A percentile compares a stretch with the other conserved stretches of the same genome.
Evolutionary conservation across 2,888 invertebrate genomes (phyloP).

Genomic region (Pandemis cinnamomeana): DNA sequence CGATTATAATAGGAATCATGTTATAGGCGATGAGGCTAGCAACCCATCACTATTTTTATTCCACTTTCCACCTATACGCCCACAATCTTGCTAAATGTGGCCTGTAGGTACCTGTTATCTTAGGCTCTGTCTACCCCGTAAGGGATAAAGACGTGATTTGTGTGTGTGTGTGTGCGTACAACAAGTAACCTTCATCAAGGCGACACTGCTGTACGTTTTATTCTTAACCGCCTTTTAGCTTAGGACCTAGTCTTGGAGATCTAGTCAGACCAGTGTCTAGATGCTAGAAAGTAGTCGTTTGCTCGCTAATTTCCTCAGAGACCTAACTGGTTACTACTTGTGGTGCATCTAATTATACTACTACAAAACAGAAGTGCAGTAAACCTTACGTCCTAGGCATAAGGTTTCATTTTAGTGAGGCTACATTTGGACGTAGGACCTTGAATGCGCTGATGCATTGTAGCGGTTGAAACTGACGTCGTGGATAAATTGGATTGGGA

Average conservation of each 20-base stretch:
- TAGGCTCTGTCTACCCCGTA: too few species aligned
- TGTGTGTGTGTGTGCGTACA: too few species aligned
- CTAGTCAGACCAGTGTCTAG: not conserved
- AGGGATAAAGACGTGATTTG: too few species aligned
- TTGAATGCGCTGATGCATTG: not conserved
- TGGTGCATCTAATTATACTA: not conserved
- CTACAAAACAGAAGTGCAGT: not conserved
- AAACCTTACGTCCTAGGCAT: not conserved
- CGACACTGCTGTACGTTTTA: not conserved
- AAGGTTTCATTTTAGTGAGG: not conserved
- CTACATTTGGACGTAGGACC: not conserved
- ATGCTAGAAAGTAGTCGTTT: conserved; percentile 41
- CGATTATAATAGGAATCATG: too few species aligned
- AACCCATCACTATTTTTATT: too few species aligned
- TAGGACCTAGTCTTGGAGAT: not conserved
- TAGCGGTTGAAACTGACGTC: not conserved
- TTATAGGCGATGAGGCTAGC: too few species aligned
- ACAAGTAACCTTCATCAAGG: too few species aligned
- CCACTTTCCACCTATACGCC: too few species aligned
- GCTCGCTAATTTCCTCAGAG: conserved; percentile 52
- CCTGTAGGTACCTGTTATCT: too few species aligned
- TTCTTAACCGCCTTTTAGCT: not conserved
- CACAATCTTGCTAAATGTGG: too few species aligned
- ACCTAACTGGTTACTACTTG: conserved; percentile 30
- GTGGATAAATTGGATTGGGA: not conserved